A percentile compares a stretch with the other conserved stretches of the same genome.
Evolutionary conservation across 2,888 invertebrate genomes (phyloP).

Genomic region (Volucella bombylans): DNA sequence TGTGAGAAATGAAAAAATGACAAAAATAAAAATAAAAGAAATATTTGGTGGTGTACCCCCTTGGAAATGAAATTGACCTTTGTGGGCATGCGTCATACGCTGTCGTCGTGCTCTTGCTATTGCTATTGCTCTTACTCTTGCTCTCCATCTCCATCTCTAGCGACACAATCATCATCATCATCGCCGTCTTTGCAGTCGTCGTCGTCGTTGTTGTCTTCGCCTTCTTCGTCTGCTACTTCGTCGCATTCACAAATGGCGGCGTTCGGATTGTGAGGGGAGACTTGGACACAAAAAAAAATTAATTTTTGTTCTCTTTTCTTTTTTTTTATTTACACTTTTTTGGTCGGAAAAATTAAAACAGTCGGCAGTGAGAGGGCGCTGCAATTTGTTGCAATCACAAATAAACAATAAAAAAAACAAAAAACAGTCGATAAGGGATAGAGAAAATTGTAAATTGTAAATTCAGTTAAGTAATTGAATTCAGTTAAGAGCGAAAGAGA

Average conservation of each 20-base stretch:
- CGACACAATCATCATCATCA: conserved; percentile 7
- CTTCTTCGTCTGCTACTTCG: conserved; percentile 36
- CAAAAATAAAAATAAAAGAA: conserved; percentile 70
- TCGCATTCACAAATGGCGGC: conserved; percentile 71
- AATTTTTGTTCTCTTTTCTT: conserved; percentile 48
- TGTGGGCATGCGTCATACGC: conserved; percentile 72
- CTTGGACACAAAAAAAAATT: no score
- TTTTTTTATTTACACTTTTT: conserved; percentile 65
- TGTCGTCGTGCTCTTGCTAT: conserved; percentile 58
- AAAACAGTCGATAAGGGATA: background rate
- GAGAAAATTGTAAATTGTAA: background rate
- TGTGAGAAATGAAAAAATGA: conserved; percentile 58
- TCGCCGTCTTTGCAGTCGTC: conserved; percentile 22
- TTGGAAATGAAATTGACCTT: conserved; percentile 73
- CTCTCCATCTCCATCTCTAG: conserved; percentile 35
- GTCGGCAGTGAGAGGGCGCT: conserved; percentile 22
- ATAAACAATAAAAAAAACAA: conserved; percentile 14
- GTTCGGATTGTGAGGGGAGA: conserved; percentile 70
- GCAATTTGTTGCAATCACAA: conserved; percentile 1
- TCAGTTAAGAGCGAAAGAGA: no score
- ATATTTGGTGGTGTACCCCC: conserved; percentile 72
- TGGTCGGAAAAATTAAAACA: conserved; percentile 38
- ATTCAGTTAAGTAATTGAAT: background rate
- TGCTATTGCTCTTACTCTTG: no score
- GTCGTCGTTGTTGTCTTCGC: conserved; percentile 4